Evolutionary conservation across 2,113 vertebrate genomes (phyloP), one percentile per base, ranked within the genome.

Genomic region (Pseudopodoces humilis): DNA sequence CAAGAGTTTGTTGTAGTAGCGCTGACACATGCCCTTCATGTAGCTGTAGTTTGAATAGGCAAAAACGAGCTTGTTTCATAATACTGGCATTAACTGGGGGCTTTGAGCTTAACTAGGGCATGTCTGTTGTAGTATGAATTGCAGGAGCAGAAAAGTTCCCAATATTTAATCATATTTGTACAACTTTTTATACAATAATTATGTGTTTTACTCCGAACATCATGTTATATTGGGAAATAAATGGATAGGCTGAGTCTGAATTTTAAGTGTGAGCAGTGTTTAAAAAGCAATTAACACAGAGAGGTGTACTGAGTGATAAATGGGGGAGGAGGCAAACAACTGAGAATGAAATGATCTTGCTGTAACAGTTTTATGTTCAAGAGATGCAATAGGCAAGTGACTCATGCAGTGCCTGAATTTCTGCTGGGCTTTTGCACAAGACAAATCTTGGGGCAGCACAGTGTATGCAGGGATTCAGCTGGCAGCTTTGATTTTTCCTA

Each of bases 221-320:
- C 58, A 83, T 74, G 94, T 95, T 97, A 91, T 68, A 86, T 81
- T 92, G 91, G 95, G 49, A 94, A 88, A 71, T 94, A 93, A 93
- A 90, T 82, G 53, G 44, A 86, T 62, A 78, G 71, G 35, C 90
- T 81, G 93, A 94, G 52, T 59, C 74, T 94, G 92, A 90, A 95
- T 96, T 88, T 92, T 92, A 96, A 95, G 58, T 43, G 53, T 84
- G 76, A 96, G 86, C 88, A 53, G 7, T 78, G 49, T 94, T 96
- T 97, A 89, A 92, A 95, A 97, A 92, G 76, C 95, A 94, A 76
- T 97, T 95, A 96, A 79, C 30, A 0, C 74, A 33, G 58, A 92
- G 86, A 92, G 77, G 59, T 95, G 46, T 70, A 53, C 59, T 67
- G 83, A 55, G 83, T 84, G 92, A 85, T 89, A 84, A 94, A 89